Base-by-base conservation (phyloP, 2,888 invertebrate species). In the Aradus depressus region DNA sequence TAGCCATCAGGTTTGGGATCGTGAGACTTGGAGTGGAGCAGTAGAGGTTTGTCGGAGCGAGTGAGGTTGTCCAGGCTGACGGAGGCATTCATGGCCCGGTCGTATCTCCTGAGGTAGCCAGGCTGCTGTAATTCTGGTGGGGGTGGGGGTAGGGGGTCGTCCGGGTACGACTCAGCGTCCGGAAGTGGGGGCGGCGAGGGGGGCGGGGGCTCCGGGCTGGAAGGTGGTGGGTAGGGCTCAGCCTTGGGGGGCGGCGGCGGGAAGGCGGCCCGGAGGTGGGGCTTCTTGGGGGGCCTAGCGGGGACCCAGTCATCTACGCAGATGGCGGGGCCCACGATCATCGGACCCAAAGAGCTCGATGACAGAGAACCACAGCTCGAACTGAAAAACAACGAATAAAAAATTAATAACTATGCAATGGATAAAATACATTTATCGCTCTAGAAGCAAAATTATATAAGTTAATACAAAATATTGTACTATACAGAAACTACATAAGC, bases 241-340 rank as follows among this genome's bases (percentile, higher is more conserved):
- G 77, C 77, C 1, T 78, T 78, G 1, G 53, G 43, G 4, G 59
- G 59, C 23, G 61, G 61, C 8, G 57, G 55, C 0, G 70, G 70
- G 61, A 67, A 71, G 2, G 68, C 67, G 3, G 67, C 70, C 59
- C 78, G 64, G 53, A 81, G 68, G 62, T 79, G 76, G 2, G 83
- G 81, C 66, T 84, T 83, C 67, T 85, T 85, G 3, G 84, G 84
- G 10, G 85, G 85, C 58, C 84, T 69, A 60, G 82, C 84, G 1
- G 84, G 81, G 1, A 80, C 77, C 76, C 79, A 80, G 59, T 79
- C 79, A 58, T 79, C 79, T 12, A 79, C 69, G 1, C 75, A 75
- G 62, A 79, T 78, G 1, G 76, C 70, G 1, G 77, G 75, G 0
- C 78, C 77, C 37, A 78, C 70, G 48, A 79, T 79, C 32, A 77